Evolutionary conservation across 1,140 invertebrate species (phyloP).

Genomic region (Drosophila aff.): DNA sequence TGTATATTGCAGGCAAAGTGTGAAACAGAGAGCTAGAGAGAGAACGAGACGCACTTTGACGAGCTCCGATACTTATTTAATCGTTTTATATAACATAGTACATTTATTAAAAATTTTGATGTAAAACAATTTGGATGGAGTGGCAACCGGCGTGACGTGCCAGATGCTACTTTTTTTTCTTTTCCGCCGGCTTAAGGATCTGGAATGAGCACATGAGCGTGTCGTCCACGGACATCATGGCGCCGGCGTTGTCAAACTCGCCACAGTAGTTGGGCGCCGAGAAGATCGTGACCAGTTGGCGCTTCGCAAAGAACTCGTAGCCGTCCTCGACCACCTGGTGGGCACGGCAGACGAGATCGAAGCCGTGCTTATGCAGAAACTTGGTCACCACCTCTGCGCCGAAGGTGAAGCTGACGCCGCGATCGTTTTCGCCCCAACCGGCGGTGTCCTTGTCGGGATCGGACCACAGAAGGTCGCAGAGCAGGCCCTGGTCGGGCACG

Average conservation of each 20-base stretch:
- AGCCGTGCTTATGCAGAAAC: constrained; percentile 13
- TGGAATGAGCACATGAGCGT: constrained; percentile 14
- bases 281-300: constrained; percentile 10
- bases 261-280: constrained; percentile 19
- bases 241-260: constrained; percentile 11
- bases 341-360: constrained; percentile 11
- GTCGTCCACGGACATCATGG: constrained; percentile 16
- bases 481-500: constrained; percentile 11
- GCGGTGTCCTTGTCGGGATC: constrained; percentile 17
- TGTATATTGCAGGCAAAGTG: too few relatives aligned
- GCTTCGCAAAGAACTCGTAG: constrained; percentile 14
- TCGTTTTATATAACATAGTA: neutral
- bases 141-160: neutral
- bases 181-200: constrained; percentile 13
- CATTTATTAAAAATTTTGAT: constrained; percentile 20
- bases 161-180: constrained; percentile 6
- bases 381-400: constrained; percentile 14
- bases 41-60: neutral
- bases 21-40: too few relatives aligned
- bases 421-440: constrained; percentile 9
- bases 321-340: constrained; percentile 16
- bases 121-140: constrained; percentile 2
- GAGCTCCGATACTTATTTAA: neutral
- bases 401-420: constrained; percentile 11
- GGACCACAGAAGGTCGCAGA: constrained; percentile 10